A percentile compares a stretch with the other conserved stretches of the same genome.
These are phyloP conservation scores for Dromas ardeola DNA, from an alignment of 2,113 vertebrate species.

Conservation along the genomic window DNA sequence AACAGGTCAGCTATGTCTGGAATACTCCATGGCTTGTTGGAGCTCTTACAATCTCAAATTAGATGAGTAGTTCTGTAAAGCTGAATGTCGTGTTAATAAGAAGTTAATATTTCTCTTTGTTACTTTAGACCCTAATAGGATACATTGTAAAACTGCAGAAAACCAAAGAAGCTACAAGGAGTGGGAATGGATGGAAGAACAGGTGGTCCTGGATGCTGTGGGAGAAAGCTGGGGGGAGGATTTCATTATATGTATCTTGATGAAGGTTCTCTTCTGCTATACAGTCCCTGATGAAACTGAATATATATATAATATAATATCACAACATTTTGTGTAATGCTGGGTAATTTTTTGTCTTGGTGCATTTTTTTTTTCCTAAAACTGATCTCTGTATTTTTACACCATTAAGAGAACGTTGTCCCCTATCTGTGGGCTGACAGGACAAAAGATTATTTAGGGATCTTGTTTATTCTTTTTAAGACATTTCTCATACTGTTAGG, in stretches of 20 bases:
- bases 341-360: background rate
- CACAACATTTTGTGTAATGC: background rate
- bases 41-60: background rate
- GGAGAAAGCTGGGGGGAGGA: background rate
- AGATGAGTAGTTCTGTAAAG: background rate
- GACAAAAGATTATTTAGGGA: background rate
- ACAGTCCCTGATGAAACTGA: background rate
- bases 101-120: background rate
- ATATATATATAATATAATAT: background rate
- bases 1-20: background rate
- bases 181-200: background rate
- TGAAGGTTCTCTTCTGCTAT: background rate
- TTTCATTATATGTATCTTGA: background rate
- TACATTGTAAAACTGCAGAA: background rate
- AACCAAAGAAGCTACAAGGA: background rate
- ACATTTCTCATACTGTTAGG: background rate
- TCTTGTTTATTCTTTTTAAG: background rate
- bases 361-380: background rate
- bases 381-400: background rate
- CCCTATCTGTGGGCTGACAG: background rate
- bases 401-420: background rate
- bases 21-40: background rate
- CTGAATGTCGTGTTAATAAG: background rate
- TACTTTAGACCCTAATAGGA: background rate
- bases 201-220: background rate